Conservation (phyloP, 2,888 invertebrate species). For the Eristalis tenax region DNA sequence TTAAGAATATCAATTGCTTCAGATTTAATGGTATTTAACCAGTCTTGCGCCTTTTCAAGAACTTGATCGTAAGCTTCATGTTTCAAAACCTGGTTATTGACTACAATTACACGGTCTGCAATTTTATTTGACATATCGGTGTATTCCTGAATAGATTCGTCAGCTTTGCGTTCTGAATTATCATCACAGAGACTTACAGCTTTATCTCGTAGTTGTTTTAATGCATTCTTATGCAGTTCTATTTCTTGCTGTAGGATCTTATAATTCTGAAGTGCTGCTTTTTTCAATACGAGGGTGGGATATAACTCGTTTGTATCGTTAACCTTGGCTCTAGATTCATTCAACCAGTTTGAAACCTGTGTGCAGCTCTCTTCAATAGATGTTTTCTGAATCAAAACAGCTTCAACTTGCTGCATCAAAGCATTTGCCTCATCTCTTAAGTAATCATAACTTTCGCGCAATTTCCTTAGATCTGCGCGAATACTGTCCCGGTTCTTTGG, state of each 20-base stretch:
- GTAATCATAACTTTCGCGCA: constrained; percentile 92
- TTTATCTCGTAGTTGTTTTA: constrained; percentile 92
- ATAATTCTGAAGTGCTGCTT: constrained; percentile 90
- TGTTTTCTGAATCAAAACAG: constrained; percentile 92
- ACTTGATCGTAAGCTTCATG: constrained; percentile 92
- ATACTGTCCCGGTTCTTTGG: constrained; percentile 93
- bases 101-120: constrained; percentile 85
- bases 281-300: constrained; percentile 93
- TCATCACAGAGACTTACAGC: constrained; percentile 90
- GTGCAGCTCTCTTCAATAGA: constrained; percentile 96
- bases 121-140: constrained; percentile 86
- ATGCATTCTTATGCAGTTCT: constrained; percentile 90
- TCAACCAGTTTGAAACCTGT: constrained; percentile 93
- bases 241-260: constrained; percentile 93
- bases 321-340: constrained; percentile 89
- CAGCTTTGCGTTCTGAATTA: constrained; percentile 88
- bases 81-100: constrained; percentile 88
- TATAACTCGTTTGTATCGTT: constrained; percentile 87
- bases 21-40: constrained; percentile 89
- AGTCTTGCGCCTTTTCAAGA: constrained; percentile 91
- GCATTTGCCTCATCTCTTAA: constrained; percentile 92
- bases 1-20: constrained; percentile 90
- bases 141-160: constrained; percentile 88
- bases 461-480: constrained; percentile 89
- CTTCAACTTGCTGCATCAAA: constrained; percentile 93